These are phyloP conservation scores for Philaethria dido DNA, from an alignment of 2,888 invertebrate species.

Conservation along the genomic window DNA sequence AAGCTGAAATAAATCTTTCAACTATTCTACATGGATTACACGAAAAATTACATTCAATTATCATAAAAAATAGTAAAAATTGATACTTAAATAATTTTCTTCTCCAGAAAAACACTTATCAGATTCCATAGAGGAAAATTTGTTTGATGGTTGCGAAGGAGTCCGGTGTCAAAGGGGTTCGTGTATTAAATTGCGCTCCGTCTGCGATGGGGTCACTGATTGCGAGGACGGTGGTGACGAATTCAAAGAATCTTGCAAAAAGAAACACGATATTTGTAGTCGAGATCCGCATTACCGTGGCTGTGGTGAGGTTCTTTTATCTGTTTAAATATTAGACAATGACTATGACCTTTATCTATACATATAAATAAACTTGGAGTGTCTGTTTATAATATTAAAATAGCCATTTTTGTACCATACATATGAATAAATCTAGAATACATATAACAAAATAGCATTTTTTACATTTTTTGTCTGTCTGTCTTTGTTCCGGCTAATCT, in stretches of 20 bases:
- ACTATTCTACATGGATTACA: too few species aligned
- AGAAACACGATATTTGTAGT: conserved; percentile 58
- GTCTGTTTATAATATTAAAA: too few species aligned
- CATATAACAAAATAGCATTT: too few species aligned
- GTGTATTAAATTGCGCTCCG: conserved; percentile 83
- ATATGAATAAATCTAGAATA: too few species aligned
- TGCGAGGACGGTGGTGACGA: conserved; percentile 90
- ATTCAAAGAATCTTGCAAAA: conserved; percentile 70
- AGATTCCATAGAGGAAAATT: conserved; percentile 43
- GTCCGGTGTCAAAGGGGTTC: conserved; percentile 87
- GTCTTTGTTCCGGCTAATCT: too few species aligned
- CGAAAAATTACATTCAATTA: too few species aligned
- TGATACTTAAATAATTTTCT: not conserved
- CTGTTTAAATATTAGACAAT: not conserved
- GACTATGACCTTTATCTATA: too few species aligned
- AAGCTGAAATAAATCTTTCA: too few species aligned
- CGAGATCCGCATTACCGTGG: conserved; percentile 62
- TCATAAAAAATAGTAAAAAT: not conserved
- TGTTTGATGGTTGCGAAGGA: conserved; percentile 78
- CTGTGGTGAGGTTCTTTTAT: conserved; percentile 59
- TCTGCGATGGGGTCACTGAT: conserved; percentile 88
- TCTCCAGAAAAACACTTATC: conserved; percentile 40
- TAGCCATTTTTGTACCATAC: too few species aligned
- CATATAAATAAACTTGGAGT: too few species aligned
- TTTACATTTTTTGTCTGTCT: too few species aligned